phyloP scores from a whole-genome alignment of 2,113 vertebrate genomes.

The Pithys albifrons region DNA sequence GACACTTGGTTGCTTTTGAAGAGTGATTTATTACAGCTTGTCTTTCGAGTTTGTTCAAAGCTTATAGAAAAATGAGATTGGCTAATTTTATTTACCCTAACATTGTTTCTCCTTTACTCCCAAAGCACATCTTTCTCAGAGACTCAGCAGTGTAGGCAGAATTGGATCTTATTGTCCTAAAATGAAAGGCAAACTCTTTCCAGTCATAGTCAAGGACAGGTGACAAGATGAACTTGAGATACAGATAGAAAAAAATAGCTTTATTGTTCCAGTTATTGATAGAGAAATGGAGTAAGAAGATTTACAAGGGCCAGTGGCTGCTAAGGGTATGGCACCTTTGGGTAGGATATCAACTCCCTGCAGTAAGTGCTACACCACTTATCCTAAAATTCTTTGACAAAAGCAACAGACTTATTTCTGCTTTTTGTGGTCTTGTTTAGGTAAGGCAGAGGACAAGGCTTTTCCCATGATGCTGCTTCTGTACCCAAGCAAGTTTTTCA shows the following conservation, averaged over 20 bases:
- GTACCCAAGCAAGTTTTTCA: neutral
- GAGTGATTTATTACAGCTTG: neutral
- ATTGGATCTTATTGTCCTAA: neutral
- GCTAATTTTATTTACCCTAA: neutral
- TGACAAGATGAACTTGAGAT: neutral
- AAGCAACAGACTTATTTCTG: neutral
- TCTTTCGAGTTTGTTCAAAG: neutral
- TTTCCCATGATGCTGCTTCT: neutral
- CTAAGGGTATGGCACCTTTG: neutral
- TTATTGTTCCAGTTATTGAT: neutral
- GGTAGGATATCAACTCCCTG: neutral
- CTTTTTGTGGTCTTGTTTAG: neutral
- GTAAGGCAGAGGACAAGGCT: neutral
- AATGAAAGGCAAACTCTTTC: neutral
- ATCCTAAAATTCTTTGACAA: neutral
- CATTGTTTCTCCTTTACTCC: neutral
- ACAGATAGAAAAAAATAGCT: neutral
- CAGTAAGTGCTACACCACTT: neutral
- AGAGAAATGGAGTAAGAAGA: neutral
- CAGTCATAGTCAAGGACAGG: neutral
- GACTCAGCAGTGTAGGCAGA: neutral
- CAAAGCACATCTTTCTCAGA: neutral
- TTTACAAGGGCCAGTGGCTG: neutral
- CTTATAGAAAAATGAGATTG: neutral
- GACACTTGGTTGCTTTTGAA: neutral